Base-by-base conservation (phyloP, 1,140 invertebrate genomes). In the Drosophila hydei region DNA sequence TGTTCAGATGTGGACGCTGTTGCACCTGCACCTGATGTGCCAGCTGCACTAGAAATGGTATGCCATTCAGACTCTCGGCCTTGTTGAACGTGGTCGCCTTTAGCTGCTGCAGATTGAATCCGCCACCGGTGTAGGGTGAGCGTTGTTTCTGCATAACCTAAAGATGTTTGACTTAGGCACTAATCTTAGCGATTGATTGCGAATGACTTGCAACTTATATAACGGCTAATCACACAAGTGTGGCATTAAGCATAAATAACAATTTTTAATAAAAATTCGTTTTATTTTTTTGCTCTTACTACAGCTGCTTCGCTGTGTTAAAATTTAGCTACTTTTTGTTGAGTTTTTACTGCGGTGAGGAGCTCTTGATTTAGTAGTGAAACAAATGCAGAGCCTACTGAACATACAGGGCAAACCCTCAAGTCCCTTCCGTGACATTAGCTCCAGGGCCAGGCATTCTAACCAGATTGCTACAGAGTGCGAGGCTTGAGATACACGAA, bases 101-200 rank as follows among this genome's bases (percentile, higher is more conserved):
- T 2, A 64, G 56, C 42, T 85, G 74, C 16, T 69, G 65, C 14
- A 59, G 30, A 50, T 77, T 80, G 5, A 87, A 64, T 7, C 36
- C 50, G n/a, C 61, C 59, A 3, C 43, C 61, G 14, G 77, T 75
- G 36, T 75, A 87, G 1, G 81, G 74, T 7, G 65, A 87, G 19
- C 77, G 81, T 36, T 71, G 81, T 8, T 87, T 81, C 11, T 81
- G 70, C 70, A 85, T 87, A n/a, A 48, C 27, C 40, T 47, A n/a
- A n/a, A n/a, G n/a, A n/a, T n/a, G 11, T 3, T 23, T 11, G 14
- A 9, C 30, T 16, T 5, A 14, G 6, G 12, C 38, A 8, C n/a
- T 14, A n/a, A 16, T 18, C 3, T 27, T 51, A 18, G 0, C 19
- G 5, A 23, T 54, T 48, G 12, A 5, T 23, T 25, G 11, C 1